Evolutionary conservation across 2,113 vertebrate species (phyloP), one percentile per base, ranked within the genome.

Genomic region (Ciconia boyciana): DNA sequence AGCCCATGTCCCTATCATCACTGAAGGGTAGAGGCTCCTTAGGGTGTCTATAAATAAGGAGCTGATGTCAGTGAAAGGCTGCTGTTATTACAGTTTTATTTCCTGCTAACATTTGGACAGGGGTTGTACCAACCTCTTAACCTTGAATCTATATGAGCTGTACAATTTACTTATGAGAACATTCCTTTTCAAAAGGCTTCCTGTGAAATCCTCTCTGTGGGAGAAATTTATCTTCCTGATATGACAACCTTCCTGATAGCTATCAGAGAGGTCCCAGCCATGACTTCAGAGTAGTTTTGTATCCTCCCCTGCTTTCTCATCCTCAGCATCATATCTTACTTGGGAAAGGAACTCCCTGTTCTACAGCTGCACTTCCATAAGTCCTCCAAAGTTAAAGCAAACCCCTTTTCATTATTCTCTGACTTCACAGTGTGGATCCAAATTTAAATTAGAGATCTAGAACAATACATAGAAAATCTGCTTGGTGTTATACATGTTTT

Each of bases 41-140:
- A 95, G 87, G 81, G 80, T 92, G 52, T 62, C 80, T 91, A 91
- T 95, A 91, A 97, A 97, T 93, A 96, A 90, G 86, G 25, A 93
- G 61, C 66, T 88, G 74, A 93, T 94, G 91, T 79, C 89, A 91
- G 84, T 48, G 81, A 91, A 93, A 95, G 66, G 93, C 87, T 94
- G 87, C 81, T 83, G 91, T 95, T 95, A 96, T 94, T 91, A 94
- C 58, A 75, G 61, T 84, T 96, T 92, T 95, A 97, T 97, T 96
- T 97, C 96, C 91, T 94, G 71, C 83, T 93, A 92, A 92, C 62
- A 39, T 87, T 94, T 95, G 85, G 76, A 91, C 85, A 84, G 91
- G 83, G 87, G 32, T 92, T 94, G 72, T 89, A 91, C 84, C 89
- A 87, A 84, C 82, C 83, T 94, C 89, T 93, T 75, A 88, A 87